Conservation (phyloP, 1,140 invertebrate genomes). For the Habropoda laboriosa region DNA sequence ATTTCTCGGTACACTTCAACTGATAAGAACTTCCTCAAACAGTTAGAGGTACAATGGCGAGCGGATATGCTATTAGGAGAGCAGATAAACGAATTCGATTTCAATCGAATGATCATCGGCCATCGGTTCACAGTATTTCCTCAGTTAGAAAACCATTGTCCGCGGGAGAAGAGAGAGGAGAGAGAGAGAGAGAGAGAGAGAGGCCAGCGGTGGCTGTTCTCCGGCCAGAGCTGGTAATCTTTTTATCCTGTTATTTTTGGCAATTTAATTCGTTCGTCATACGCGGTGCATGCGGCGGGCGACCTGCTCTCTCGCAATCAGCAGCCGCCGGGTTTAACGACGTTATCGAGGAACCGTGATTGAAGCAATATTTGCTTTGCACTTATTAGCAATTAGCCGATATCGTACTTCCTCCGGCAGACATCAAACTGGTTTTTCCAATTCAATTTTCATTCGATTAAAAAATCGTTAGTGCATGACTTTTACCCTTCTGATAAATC, state of each 20-base stretch:
- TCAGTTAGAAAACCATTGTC: slow-evolving; percentile 48
- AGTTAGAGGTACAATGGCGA: neutral
- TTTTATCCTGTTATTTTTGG: slow-evolving; percentile 65
- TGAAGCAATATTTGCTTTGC: slow-evolving; percentile 65
- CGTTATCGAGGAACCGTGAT: slow-evolving; percentile 66
- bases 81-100: slow-evolving; percentile 36
- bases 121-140: slow-evolving; percentile 38
- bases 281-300: slow-evolving; percentile 8
- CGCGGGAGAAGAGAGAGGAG: neutral
- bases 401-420: slow-evolving; percentile 45
- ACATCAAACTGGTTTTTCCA: slow-evolving; percentile 47
- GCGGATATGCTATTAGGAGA: neutral
- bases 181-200: neutral
- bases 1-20: no score
- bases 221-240: slow-evolving; percentile 38
- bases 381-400: slow-evolving; percentile 66
- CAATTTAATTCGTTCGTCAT: slow-evolving; percentile 61
- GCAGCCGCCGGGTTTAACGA: slow-evolving; percentile 60
- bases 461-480: neutral
- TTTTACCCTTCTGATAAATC: neutral
- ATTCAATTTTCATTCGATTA: slow-evolving; percentile 45
- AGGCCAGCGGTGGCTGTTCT: slow-evolving; percentile 3
- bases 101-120: slow-evolving; percentile 49
- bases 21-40: no score
- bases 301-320: slow-evolving; percentile 59